Conservation (phyloP, 2,888 invertebrate species). For the Dione vanillae region DNA sequence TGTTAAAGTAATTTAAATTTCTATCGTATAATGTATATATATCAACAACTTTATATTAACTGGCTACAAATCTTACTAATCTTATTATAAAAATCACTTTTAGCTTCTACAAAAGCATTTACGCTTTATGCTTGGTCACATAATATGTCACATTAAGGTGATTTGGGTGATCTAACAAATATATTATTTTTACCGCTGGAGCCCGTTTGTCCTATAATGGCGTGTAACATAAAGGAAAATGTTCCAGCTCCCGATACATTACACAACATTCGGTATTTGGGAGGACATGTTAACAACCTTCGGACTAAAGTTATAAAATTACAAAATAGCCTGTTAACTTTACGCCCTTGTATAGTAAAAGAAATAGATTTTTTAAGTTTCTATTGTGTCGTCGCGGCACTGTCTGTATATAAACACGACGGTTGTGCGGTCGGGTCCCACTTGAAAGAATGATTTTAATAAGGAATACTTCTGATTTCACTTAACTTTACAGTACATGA, state of each 20-base stretch:
- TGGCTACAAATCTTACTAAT: not conserved
- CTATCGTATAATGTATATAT: no score
- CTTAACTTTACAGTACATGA: no score
- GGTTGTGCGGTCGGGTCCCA: no score
- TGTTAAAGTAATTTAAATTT: no score
- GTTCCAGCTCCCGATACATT: slow-evolving; percentile 53
- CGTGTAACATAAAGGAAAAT: slow-evolving; percentile 48
- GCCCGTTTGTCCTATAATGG: slow-evolving; percentile 45
- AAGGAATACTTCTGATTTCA: no score
- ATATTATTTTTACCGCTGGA: slow-evolving; percentile 40
- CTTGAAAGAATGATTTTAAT: no score
- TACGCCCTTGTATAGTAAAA: slow-evolving; percentile 44
- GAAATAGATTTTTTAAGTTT: not conserved
- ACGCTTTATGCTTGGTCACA: slow-evolving; percentile 8
- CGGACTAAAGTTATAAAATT: slow-evolving; percentile 40
- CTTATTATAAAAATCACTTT: slow-evolving; percentile 8
- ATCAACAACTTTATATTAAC: not conserved
- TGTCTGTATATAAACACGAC: no score
- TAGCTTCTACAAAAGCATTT: slow-evolving; percentile 1
- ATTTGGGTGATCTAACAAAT: slow-evolving; percentile 5
- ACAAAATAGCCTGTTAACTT: slow-evolving; percentile 49
- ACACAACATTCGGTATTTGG: slow-evolving; percentile 54
- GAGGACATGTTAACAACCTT: slow-evolving; percentile 53
- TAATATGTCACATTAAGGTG: slow-evolving; percentile 6
- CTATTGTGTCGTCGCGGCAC: no score